phyloP scores from a whole-genome alignment of 2,113 vertebrate genomes.

The Nerophis lumbriciformis region DNA sequence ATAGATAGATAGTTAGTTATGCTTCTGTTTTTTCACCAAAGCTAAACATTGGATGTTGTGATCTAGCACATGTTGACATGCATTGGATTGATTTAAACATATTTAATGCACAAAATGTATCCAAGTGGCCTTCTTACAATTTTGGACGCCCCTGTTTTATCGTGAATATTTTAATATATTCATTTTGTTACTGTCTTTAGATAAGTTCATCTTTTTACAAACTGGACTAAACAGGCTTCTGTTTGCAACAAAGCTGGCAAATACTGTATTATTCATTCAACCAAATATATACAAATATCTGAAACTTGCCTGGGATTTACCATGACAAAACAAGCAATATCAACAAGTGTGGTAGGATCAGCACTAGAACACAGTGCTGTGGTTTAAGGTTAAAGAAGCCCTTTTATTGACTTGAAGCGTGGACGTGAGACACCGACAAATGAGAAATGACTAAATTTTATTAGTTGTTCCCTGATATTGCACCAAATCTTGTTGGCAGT shows the following conservation, averaged over 20 bases:
- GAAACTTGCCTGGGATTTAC: conserved; percentile 6
- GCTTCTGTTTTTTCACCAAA: too few species aligned
- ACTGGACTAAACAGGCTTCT: not conserved
- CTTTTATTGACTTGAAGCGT: not conserved
- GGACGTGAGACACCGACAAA: not conserved
- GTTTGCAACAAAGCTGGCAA: conserved; percentile 14
- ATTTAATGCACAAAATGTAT: too few species aligned
- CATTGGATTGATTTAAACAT: too few species aligned
- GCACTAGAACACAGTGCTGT: not conserved
- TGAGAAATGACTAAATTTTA: not conserved
- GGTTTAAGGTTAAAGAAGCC: not conserved
- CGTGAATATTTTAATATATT: too few species aligned
- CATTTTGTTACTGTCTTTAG: too few species aligned
- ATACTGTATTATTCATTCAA: not conserved
- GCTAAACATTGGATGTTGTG: too few species aligned
- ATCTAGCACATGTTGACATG: too few species aligned
- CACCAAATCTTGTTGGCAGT: conserved; percentile 35
- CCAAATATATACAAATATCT: conserved; percentile 6
- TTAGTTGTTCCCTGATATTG: conserved; percentile 8
- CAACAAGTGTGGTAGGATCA: too few species aligned
- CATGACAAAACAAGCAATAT: conserved; percentile 2
- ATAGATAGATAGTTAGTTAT: too few species aligned
- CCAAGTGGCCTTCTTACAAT: too few species aligned
- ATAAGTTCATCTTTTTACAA: not conserved
- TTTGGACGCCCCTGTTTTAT: too few species aligned